A percentile compares a stretch with the other conserved stretches of the same genome.
Conservation (phyloP, 35 echinoderm and acorn worm species). For the Amphiura filiformis region DNA sequence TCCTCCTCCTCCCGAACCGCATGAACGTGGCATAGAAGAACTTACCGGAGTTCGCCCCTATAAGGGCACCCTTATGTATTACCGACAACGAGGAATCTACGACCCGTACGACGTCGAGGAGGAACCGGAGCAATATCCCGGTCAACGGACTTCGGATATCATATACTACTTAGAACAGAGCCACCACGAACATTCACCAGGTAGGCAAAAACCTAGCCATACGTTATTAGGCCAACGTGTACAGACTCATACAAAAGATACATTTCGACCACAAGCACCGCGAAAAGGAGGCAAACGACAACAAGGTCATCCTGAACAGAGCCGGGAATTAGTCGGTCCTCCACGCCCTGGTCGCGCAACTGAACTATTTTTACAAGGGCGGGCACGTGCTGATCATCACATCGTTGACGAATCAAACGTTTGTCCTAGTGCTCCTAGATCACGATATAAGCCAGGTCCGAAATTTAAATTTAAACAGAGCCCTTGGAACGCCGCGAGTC, state of each 20-base stretch:
- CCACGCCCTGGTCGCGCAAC: conserved; percentile 55
- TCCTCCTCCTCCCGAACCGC: conserved; percentile 14
- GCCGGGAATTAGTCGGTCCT: conserved; percentile 11
- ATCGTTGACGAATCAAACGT: conserved; percentile 75
- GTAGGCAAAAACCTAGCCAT: background rate
- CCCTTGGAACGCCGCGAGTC: conserved; percentile 56
- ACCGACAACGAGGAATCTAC: conserved; percentile 6
- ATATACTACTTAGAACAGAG: background rate
- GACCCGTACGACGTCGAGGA: background rate
- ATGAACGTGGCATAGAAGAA: conserved; percentile 33
- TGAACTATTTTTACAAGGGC: conserved; percentile 71
- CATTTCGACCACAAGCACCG: background rate
- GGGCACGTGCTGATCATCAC: conserved; percentile 78
- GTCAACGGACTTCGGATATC: background rate
- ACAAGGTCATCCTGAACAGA: background rate
- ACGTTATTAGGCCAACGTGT: background rate
- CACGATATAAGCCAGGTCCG: background rate
- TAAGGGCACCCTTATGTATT: conserved; percentile 39
- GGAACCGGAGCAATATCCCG: background rate
- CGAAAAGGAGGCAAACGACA: background rate
- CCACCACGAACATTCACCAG: background rate
- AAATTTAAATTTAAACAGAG: background rate
- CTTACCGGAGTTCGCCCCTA: conserved; percentile 26
- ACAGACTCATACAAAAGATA: background rate
- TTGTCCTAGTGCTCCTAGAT: conserved; percentile 1